Base-by-base conservation (phyloP, 2,888 invertebrate genomes). In the Scrobipalpa atriplicella region DNA sequence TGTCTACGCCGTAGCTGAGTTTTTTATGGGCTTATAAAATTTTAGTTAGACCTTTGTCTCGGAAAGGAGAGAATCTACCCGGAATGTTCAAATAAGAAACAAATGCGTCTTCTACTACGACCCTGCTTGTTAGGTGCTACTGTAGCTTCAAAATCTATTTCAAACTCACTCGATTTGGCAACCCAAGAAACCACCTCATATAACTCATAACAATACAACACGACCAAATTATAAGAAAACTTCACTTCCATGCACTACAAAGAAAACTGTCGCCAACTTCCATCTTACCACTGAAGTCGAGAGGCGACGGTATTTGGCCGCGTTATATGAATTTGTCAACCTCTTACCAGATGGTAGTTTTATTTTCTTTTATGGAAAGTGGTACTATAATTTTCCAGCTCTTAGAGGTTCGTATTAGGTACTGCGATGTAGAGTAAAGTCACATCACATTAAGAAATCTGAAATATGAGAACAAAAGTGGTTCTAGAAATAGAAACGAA, bases 161-260 rank as follows among this genome's bases (percentile, higher is more conserved):
- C 29, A 29, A 29, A 29, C 5, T 29, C 5, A 29, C 29, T 29
- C 29, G 5, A 47, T n/a, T 2, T 16, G 47, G 47, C 47, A 47
- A 47, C 47, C 47, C 47, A 16, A 16, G 8, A n/a, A 47, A 47
- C 47, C n/a, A 43, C 43, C 47, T 16, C n/a, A 47, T 47, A 47
- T 16, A 3, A 43, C 43, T 43, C 43, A 13, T 39, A 39, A 39
- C 39, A n/a, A 47, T 38, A 19, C 58, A 72, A 76, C 66, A 65
- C 71, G 36, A 68, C 78, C 63, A 68, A 78, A 67, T 67, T 60
- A 47, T 16, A 47, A 47, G 47, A 47, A 47, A 47, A 47, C 47
- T 16, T 6, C 47, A 47, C 47, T 67, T 68, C 67, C 67, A 68
- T 67, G 65, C 64, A 65, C 66, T 68, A 69, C 63, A 66, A 65